A percentile compares a stretch with the other conserved stretches of the same genome.
Evolutionary conservation across 2,797 vertebrate species (phyloP).

Genomic region (Astyanax mexicanus): DNA sequence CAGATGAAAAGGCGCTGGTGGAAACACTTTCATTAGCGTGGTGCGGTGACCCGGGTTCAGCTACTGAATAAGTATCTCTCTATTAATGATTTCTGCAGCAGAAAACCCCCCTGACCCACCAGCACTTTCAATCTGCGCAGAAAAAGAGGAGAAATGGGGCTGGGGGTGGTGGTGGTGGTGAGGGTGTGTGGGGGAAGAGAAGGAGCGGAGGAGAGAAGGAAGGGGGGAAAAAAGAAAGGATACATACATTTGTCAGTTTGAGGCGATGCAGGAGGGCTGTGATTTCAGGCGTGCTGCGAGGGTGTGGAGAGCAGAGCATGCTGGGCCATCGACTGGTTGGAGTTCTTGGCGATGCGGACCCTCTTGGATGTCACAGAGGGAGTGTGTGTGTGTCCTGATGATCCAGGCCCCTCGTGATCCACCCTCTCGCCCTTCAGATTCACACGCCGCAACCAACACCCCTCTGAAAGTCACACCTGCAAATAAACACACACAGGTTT

Average conservation of each 20-base stretch:
- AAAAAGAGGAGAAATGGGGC: slow-evolving; percentile 66
- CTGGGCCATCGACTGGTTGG: slow-evolving; percentile 86
- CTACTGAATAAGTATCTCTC: slow-evolving; percentile 83
- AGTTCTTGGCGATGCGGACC: slow-evolving; percentile 88
- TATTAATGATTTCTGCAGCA: slow-evolving; percentile 86
- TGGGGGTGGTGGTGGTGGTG: slow-evolving; percentile 56
- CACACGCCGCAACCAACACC: slow-evolving; percentile 35
- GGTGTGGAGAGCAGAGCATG: slow-evolving; percentile 29
- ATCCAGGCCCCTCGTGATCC: slow-evolving; percentile 77
- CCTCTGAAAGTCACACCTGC: slow-evolving; percentile 46
- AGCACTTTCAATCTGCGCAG: slow-evolving; percentile 80
- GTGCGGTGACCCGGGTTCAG: slow-evolving; percentile 75
- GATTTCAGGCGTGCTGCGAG: slow-evolving; percentile 67
- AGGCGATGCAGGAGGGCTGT: slow-evolving; percentile 74
- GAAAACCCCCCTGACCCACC: slow-evolving; percentile 81
- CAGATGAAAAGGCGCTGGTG: slow-evolving; percentile 79
- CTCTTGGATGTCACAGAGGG: slow-evolving; percentile 85
- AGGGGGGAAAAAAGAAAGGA: slow-evolving; percentile 75
- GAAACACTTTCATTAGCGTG: slow-evolving; percentile 82
- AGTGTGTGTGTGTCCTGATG: slow-evolving; percentile 83
- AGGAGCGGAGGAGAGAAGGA: slow-evolving; percentile 65
- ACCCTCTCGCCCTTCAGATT: slow-evolving; percentile 79
- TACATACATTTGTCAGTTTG: slow-evolving; percentile 67
- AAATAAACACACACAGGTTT: slow-evolving; percentile 60
- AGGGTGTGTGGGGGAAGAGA: slow-evolving; percentile 39